A percentile compares a stretch with the other conserved stretches of the same genome.
phyloP scores from a whole-genome alignment of 1,140 invertebrate genomes.

The Eumeta japonica region DNA sequence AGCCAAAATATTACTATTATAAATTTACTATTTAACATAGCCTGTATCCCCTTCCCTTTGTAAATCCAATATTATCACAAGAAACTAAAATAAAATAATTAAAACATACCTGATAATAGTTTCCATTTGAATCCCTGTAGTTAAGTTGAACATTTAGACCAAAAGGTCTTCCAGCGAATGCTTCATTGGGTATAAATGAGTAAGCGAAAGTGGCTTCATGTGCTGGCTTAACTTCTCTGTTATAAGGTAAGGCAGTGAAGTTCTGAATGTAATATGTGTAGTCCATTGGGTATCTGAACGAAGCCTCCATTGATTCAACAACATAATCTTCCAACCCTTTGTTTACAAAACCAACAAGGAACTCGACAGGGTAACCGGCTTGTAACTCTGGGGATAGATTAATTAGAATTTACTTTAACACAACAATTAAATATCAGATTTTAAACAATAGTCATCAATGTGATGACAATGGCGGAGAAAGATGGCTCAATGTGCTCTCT shows the following conservation, averaged over 20 bases:
- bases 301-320: conserved; percentile 92
- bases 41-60: neutral
- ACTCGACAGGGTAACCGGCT: conserved; percentile 89
- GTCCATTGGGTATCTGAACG: conserved; percentile 98
- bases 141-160: conserved; percentile 91
- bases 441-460: too few species aligned
- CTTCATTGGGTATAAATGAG: conserved; percentile 91
- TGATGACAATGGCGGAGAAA: too few species aligned
- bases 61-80: neutral
- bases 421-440: neutral
- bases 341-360: conserved; percentile 95
- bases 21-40: neutral
- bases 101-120: conserved; percentile 61
- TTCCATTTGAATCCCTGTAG: conserved; percentile 80
- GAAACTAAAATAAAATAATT: conserved; percentile 7
- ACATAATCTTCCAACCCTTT: conserved; percentile 89
- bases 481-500: too few species aligned
- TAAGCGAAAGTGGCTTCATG: conserved; percentile 95
- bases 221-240: conserved; percentile 83
- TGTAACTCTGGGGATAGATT: conserved; percentile 74
- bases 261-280: conserved; percentile 98
- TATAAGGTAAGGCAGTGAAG: conserved; percentile 90
- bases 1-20: too few species aligned
- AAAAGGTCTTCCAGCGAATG: conserved; percentile 93
- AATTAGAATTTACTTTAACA: conserved; percentile 12